Evolutionary conservation across 2,113 vertebrate genomes (phyloP).

Genomic region (Orthonyx spaldingii): DNA sequence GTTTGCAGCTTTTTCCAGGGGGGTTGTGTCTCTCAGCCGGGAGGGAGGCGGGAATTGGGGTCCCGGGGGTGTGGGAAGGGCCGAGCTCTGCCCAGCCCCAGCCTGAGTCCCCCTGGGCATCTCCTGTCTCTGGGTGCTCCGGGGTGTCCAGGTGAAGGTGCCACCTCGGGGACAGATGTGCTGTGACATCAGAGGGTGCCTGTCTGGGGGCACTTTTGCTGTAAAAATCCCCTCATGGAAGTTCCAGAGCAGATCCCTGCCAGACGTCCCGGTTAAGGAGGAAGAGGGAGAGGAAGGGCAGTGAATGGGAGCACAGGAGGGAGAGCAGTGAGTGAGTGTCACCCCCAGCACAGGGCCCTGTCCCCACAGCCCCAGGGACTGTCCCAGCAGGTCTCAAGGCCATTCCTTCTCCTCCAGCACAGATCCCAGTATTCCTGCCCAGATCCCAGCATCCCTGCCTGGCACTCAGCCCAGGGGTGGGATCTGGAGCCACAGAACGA

Average conservation of each 20-base stretch:
- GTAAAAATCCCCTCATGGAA: not conserved
- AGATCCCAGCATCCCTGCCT: not conserved
- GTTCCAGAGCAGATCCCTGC: constrained; percentile 10
- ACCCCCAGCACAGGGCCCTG: not conserved
- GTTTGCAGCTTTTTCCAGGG: not conserved
- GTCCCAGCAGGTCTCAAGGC: not conserved
- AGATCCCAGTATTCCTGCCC: too few species aligned
- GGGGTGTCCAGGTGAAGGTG: not conserved
- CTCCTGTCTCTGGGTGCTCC: fast-evolving
- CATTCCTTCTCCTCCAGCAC: not conserved
- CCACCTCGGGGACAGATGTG: not conserved
- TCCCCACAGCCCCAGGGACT: too few species aligned
- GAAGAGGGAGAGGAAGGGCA: not conserved
- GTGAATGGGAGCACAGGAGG: not conserved
- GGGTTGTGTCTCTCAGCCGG: not conserved
- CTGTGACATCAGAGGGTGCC: fast-evolving
- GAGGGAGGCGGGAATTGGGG: fast-evolving
- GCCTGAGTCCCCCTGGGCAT: fast-evolving
- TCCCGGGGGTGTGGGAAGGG: not conserved
- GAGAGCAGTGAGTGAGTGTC: not conserved
- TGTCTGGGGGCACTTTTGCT: not conserved
- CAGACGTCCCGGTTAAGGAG: not conserved
- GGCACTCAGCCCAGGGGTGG: fast-evolving
- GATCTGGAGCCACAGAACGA: not conserved
- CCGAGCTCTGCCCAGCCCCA: not conserved